Conservation (phyloP, 2,888 invertebrate species). For the Drosophila nr. perissopoda region DNA sequence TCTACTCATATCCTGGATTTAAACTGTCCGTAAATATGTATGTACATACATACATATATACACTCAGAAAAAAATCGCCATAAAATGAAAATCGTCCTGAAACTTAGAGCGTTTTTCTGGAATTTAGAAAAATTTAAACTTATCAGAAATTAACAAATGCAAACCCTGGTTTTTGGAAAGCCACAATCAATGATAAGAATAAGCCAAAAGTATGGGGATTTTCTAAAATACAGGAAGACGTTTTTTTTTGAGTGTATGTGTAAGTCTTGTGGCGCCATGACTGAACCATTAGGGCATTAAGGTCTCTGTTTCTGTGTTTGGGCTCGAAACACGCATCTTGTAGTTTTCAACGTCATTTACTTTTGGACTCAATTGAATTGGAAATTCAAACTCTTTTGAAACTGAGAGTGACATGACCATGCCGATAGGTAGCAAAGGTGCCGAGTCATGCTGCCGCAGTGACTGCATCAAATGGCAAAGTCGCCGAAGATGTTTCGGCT, state of each 20-base stretch:
- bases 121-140: background rate
- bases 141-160: background rate
- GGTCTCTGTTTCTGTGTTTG: slow-evolving; percentile 27
- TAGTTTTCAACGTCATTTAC: slow-evolving; percentile 73
- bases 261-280: slow-evolving; percentile 75
- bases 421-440: slow-evolving; percentile 70
- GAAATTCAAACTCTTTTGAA: slow-evolving; percentile 73
- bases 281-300: slow-evolving; percentile 77
- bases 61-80: background rate
- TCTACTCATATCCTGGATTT: slow-evolving; percentile 64
- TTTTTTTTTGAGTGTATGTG: background rate
- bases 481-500: slow-evolving; percentile 50
- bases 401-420: slow-evolving; percentile 76
- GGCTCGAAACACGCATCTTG: slow-evolving; percentile 21
- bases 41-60: slow-evolving; percentile 8
- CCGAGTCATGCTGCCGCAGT: slow-evolving; percentile 64
- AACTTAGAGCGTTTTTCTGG: background rate
- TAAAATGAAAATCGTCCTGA: background rate
- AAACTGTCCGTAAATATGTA: slow-evolving; percentile 22
- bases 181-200: background rate
- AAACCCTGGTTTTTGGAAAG: background rate
- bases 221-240: background rate
- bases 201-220: background rate
- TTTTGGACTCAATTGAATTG: slow-evolving; percentile 71
- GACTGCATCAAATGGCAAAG: slow-evolving; percentile 64